Base-by-base conservation (phyloP, 2,113 vertebrate genomes). In the Ochotona curzoniae region DNA sequence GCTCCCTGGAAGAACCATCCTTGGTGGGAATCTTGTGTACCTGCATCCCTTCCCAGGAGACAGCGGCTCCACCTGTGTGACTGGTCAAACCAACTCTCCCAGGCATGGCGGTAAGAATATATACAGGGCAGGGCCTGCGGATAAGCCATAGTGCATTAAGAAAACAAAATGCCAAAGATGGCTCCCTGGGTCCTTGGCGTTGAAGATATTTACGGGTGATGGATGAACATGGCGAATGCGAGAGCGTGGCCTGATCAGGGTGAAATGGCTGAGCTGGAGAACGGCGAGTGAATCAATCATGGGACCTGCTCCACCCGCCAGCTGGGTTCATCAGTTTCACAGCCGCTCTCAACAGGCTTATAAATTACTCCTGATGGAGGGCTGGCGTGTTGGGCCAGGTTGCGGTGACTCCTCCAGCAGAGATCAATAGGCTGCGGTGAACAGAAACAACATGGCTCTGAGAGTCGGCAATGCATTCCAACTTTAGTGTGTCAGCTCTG, bases 321-420 rank as follows among this genome's bases (percentile, higher is more conserved):
- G 97, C 95, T 93, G 97, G 97, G 96, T 97, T 97, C 97, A 98
- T 98, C 98, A 97, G 97, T 97, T 91, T 98, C 98, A 94, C 96
- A 74, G 95, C 10, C 2, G 87, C 21, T 97, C 95, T 96, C 96
- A 96, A 85, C 93, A 96, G 97, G 35, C 86, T 97, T 73, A 86
- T 97, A 94, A 97, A 97, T 98, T 97, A 95, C 96, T 94, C 95
- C 94, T 83, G 92, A 93, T 97, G 97, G 96, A 97, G 97, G 97
- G 90, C 91, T 74, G 0, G 93, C 30, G 4, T 71, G 18, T 89
- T 95, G 96, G 97, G 95, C 44, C 8, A 67, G 97, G 75, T 91
- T 90, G 94, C 87, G 5, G 96, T 38, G 92, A 95, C 97, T 88
- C 80, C 97, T 97, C 94, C 10, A 0, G 83, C 73, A n/a, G 79